These are phyloP conservation scores for Cistogaster globosa DNA, from an alignment of 2,888 invertebrate genomes.

Conservation along the genomic window DNA sequence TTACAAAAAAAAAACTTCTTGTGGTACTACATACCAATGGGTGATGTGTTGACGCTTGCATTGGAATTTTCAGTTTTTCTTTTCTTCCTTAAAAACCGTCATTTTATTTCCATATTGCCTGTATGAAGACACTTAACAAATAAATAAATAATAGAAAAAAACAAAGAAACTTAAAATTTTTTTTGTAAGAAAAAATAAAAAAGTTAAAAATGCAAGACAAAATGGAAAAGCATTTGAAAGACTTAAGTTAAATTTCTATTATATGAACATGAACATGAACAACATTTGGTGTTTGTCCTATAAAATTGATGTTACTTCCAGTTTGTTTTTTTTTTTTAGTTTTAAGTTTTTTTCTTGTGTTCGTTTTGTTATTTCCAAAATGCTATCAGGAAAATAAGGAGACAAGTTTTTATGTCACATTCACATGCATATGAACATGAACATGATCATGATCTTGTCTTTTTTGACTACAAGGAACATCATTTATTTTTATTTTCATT, in stretches of 20 bases:
- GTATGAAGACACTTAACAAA: conserved; percentile 44
- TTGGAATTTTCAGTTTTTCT: neutral
- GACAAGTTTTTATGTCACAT: conserved; percentile 43
- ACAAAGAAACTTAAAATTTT: neutral
- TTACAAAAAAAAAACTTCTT: conserved; percentile 48
- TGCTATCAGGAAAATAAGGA: neutral
- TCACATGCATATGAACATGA: conserved; percentile 8
- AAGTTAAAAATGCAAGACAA: neutral
- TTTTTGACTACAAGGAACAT: conserved; percentile 56
- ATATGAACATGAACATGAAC: conserved; percentile 30
- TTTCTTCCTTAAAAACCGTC: conserved; percentile 40
- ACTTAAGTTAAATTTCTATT: conserved; percentile 37
- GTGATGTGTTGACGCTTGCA: conserved; percentile 25
- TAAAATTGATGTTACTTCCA: conserved; percentile 67
- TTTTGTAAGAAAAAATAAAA: conserved; percentile 23
- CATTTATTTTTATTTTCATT: conserved; percentile 30
- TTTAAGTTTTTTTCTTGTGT: too few relatives aligned
- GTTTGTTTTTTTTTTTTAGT: conserved; percentile 37
- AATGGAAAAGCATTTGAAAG: conserved; percentile 11
- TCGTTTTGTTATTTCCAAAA: neutral
- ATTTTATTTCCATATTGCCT: conserved; percentile 67
- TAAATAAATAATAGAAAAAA: conserved; percentile 4
- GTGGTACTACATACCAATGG: conserved; percentile 2
- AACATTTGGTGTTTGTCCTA: conserved; percentile 62
- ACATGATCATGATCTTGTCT: conserved; percentile 67